Evolutionary conservation across 2,888 invertebrate genomes (phyloP).

Genomic region (Rhamphomyia laevipes): DNA sequence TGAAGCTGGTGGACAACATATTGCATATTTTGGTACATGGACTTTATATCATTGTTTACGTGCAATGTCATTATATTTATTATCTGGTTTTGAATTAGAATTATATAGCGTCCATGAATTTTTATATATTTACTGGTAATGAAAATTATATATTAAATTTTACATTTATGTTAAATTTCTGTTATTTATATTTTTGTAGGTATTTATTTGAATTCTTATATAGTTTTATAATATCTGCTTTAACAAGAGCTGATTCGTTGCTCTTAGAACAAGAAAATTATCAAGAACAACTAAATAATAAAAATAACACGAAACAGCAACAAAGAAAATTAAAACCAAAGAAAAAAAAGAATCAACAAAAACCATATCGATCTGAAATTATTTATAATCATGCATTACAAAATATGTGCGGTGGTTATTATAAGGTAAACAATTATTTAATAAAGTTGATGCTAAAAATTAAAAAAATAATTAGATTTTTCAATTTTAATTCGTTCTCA

Average conservation of each 20-base stretch:
- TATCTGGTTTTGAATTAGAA: conserved; percentile 91
- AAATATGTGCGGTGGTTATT: conserved; percentile 90
- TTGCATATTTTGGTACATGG: conserved; percentile 89
- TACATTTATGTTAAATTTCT: not conserved
- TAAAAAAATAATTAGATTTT: not conserved
- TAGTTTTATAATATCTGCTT: conserved; percentile 84
- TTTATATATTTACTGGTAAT: conserved; percentile 90
- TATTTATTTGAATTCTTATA: conserved; percentile 90
- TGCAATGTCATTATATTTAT: conserved; percentile 85
- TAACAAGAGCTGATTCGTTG: conserved; percentile 79
- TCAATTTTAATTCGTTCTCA: not conserved
- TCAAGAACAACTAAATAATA: conserved; percentile 34
- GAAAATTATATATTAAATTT: not conserved
- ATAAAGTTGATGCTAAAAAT: too few species aligned
- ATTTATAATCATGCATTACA: conserved; percentile 85
- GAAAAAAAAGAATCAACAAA: conserved; percentile 48
- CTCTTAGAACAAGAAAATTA: conserved; percentile 62
- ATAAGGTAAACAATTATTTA: conserved; percentile 66
- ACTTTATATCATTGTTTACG: conserved; percentile 84
- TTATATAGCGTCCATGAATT: conserved; percentile 94
- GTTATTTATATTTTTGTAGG: conserved; percentile 38
- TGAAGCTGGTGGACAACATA: conserved; percentile 56
- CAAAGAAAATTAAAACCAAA: conserved; percentile 38
- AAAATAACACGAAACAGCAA: conserved; percentile 22
- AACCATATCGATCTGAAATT: conserved; percentile 70